phyloP scores from a whole-genome alignment of 2,797 vertebrate species.

The Molossus molossus region DNA sequence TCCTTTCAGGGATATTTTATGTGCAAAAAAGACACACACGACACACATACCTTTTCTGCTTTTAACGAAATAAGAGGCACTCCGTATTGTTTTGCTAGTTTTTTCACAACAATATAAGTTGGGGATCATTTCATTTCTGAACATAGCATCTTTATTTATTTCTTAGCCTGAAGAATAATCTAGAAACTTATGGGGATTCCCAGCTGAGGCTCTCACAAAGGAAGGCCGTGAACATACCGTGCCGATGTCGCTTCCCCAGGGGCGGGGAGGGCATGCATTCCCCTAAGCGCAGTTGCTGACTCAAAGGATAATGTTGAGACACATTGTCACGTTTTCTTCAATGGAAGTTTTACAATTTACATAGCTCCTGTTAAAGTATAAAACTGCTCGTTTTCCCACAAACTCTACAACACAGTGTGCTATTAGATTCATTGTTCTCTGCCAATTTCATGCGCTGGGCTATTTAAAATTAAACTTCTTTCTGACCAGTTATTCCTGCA shows the following conservation, averaged over 20 bases:
- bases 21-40: neutral
- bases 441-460: neutral
- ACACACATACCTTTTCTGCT: neutral
- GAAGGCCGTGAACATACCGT: too few relatives aligned
- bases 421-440: neutral
- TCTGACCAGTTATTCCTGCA: too few relatives aligned
- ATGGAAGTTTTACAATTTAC: neutral
- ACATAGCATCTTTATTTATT: neutral
- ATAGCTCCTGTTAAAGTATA: neutral
- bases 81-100: neutral
- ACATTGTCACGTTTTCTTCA: neutral
- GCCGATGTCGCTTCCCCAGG: too few relatives aligned
- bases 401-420: neutral
- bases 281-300: neutral
- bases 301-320: neutral
- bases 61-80: neutral
- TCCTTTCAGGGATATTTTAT: neutral
- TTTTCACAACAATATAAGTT: neutral
- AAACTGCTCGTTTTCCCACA: neutral
- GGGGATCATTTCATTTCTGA: neutral
- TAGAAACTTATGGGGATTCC: neutral
- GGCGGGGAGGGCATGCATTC: rapidly evolving
- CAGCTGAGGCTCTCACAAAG: neutral
- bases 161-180: neutral
- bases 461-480: too few relatives aligned